phyloP scores from a whole-genome alignment of 2,888 invertebrate species.

The Drosophila mettleri region DNA sequence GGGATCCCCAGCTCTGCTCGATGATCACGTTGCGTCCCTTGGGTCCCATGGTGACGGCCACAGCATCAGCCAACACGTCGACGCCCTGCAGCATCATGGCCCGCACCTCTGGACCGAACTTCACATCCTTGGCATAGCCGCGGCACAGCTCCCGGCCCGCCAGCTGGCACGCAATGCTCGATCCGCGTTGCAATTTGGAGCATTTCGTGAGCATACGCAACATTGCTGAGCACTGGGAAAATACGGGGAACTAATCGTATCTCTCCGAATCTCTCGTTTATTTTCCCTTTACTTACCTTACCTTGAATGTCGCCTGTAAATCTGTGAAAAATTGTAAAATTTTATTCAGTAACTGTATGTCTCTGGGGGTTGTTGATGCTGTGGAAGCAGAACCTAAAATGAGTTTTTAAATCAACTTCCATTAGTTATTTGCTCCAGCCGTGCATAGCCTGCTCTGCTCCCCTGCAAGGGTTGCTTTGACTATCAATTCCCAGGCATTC shows the following conservation, averaged over 20 bases:
- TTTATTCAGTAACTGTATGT: constrained; percentile 15
- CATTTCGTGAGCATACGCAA: constrained; percentile 45
- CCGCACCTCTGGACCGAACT: constrained; percentile 98
- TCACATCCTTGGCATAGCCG: constrained; percentile 96
- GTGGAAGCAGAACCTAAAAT: constrained; percentile 36
- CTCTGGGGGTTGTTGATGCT: constrained; percentile 40
- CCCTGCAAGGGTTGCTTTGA: neutral
- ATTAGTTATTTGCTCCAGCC: neutral
- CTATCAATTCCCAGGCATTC: neutral
- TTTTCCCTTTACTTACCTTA: neutral
- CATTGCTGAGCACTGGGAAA: constrained; percentile 30
- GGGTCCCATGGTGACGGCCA: constrained; percentile 99
- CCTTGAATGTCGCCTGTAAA: constrained; percentile 1
- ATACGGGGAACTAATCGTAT: no score
- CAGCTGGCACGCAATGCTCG: constrained; percentile 80
- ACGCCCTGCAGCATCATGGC: constrained; percentile 99
- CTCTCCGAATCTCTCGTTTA: neutral
- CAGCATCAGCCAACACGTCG: constrained; percentile 98
- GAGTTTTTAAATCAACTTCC: constrained; percentile 1
- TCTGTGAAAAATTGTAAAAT: constrained; percentile 5
- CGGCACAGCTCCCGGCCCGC: constrained; percentile 82
- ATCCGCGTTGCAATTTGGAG: constrained; percentile 84
- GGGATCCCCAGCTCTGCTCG: constrained; percentile 99
- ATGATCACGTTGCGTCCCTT: constrained; percentile 99
- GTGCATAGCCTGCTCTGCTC: constrained; percentile 20